Conservation (phyloP, 2,113 vertebrate species). For the Stomatorhinus ivindoensis region DNA sequence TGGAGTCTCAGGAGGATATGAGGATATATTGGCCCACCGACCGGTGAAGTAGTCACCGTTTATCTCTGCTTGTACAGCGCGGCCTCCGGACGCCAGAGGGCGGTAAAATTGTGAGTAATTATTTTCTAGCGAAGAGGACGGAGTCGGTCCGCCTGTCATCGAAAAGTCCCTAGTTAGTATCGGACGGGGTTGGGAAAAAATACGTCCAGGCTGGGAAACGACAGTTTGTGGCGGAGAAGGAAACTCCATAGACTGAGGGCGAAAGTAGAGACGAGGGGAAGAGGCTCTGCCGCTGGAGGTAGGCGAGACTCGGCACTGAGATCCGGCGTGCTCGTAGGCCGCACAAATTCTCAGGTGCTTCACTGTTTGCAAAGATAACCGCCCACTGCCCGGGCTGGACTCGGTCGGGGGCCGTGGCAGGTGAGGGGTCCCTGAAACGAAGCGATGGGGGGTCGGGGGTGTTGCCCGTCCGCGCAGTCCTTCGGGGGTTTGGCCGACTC, state of each 20-base stretch:
- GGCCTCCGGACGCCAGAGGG: constrained; percentile 20
- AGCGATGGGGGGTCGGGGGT: neutral
- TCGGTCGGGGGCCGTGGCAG: neutral
- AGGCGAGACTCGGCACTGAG: neutral
- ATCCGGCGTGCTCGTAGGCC: constrained; percentile 16
- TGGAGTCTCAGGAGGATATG: too few relatives aligned
- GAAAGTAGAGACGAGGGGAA: constrained; percentile 29
- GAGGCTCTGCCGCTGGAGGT: constrained; percentile 47
- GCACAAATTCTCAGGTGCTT: constrained; percentile 2
- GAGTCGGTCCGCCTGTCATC: constrained; percentile 6
- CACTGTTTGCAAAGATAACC: neutral
- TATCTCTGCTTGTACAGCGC: neutral
- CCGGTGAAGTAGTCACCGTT: neutral
- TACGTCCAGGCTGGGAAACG: constrained; percentile 47
- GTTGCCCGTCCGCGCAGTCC: neutral
- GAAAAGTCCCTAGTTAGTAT: neutral
- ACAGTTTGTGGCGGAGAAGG: constrained; percentile 41
- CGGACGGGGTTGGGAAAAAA: constrained; percentile 18
- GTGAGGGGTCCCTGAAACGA: neutral
- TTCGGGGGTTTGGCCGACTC: neutral
- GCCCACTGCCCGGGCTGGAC: neutral
- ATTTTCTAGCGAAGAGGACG: constrained; percentile 12
- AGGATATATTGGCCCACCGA: neutral
- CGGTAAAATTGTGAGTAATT: neutral
- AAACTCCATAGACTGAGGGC: constrained; percentile 38